Base-by-base conservation (phyloP, 1,140 invertebrate species). In the Papilio glaucus region DNA sequence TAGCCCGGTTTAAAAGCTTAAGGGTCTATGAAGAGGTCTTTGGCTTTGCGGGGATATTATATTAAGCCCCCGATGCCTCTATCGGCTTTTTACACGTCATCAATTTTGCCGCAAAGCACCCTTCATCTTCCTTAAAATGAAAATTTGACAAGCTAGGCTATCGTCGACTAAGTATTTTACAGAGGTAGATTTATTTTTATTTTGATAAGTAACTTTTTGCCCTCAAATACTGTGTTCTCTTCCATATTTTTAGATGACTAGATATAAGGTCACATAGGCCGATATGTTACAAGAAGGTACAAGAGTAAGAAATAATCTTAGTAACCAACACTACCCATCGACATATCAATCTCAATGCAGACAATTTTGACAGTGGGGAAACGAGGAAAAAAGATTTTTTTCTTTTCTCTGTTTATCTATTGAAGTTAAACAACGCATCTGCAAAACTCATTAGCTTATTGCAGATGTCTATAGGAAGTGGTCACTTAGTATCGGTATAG, bases 81-180 rank as follows among this genome's bases (percentile, higher is more conserved):
- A 86, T 87, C 85, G 77, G 81, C 73, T 79, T 84, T 80, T 85
- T 79, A 82, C 81, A 86, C 80, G 86, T 88, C 86, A 88, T 88
- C 86, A 85, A 75, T 86, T 88, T 85, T 81, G 61, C 71, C 85
- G 76, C 76, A 69, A 74, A 86, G 81, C 67, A 79, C 80, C 81
- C 81, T 82, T 77, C 76, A 81, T 80, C 76, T 75, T 76, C 74
- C 74, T 75, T 77, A 76, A 71, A 83, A 80, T 79, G 72, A 75
- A 76, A 79, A 74, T 78, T 78, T 79, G 67, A 49, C 67, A 69
- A 53, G n/a, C 21, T 37, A 39, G 49, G n/a, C n/a, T 57, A 57
- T 57, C 49, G 49, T 57, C 24, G 49, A 26, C 21, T 5, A 57
- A 57, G 49, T 57, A 57, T 26, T 57, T 57, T 57, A 57, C 21